These are phyloP conservation scores for Strix occidentalis DNA, from an alignment of 2,797 vertebrate genomes.

Conservation along the genomic window DNA sequence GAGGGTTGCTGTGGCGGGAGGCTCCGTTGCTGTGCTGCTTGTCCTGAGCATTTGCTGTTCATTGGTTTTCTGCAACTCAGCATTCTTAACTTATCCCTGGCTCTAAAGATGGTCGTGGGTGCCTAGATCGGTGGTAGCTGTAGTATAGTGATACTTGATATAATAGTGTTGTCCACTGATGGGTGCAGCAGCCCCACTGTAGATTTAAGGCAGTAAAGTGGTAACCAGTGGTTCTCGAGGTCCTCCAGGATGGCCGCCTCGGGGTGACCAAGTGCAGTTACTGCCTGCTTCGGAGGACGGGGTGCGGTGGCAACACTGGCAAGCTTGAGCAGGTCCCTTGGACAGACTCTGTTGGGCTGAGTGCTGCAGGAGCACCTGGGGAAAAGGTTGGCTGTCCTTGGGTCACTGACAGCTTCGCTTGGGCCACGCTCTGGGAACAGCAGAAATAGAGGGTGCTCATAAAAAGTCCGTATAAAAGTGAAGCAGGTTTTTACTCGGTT, in stretches of 20 bases:
- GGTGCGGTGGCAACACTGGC: background rate
- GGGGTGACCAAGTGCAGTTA: background rate
- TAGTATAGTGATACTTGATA: fast-evolving
- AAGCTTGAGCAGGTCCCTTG: background rate
- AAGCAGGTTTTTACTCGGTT: background rate
- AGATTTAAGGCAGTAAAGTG: background rate
- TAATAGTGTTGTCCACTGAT: fast-evolving
- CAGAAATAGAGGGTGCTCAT: background rate
- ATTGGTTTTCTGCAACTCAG: background rate
- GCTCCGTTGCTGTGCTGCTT: background rate
- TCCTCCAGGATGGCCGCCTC: background rate
- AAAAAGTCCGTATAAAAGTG: background rate
- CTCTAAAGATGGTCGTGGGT: too few species aligned
- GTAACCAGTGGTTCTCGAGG: too few species aligned
- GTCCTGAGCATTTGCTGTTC: background rate
- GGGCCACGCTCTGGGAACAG: background rate
- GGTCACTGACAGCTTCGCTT: background rate
- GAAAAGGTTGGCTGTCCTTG: background rate
- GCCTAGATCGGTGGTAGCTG: background rate
- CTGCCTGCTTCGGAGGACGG: fast-evolving
- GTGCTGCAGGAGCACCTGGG: background rate
- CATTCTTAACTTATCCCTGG: background rate
- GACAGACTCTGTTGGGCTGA: fast-evolving
- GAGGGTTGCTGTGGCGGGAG: background rate
- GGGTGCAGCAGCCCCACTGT: background rate